Evolutionary conservation across 2,797 vertebrate species (phyloP).

Genomic region (Hippocampus kuda): DNA sequence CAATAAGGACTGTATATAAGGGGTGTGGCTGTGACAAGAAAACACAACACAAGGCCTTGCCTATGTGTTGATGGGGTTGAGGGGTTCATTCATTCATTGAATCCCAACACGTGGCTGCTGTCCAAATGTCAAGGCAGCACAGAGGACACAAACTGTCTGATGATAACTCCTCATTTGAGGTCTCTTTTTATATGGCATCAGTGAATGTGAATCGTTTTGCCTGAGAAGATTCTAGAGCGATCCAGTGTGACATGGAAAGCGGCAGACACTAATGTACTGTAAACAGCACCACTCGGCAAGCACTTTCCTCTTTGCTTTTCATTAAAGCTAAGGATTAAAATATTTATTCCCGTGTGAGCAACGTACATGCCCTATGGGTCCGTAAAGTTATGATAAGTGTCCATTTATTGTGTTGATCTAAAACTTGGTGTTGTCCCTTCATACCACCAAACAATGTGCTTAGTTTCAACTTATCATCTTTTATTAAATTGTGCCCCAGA

Average conservation of each 20-base stretch:
- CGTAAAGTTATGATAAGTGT: constrained; percentile 44
- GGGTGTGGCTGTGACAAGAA: neutral
- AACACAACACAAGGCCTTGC: constrained; percentile 51
- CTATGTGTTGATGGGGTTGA: constrained; percentile 47
- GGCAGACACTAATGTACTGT: neutral
- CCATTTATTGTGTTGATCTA: constrained; percentile 37
- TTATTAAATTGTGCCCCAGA: too few relatives aligned
- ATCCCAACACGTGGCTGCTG: constrained; percentile 42
- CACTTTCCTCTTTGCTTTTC: too few relatives aligned
- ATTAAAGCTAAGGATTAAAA: constrained; percentile 29
- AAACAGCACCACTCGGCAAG: neutral
- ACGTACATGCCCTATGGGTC: constrained; percentile 7
- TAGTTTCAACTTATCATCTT: neutral
- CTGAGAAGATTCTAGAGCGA: neutral
- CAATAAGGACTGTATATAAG: constrained; percentile 39
- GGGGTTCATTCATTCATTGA: constrained; percentile 47
- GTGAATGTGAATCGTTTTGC: neutral
- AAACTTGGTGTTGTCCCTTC: constrained; percentile 15
- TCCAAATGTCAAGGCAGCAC: constrained; percentile 59
- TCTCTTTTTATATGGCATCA: neutral
- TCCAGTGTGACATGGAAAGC: neutral
- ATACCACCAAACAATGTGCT: neutral
- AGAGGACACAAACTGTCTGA: neutral
- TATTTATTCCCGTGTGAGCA: constrained; percentile 24
- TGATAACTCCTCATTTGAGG: neutral